Evolutionary conservation across 2,888 invertebrate genomes (phyloP), one percentile per base, ranked within the genome.

Genomic region (Diarsia rubi): DNA sequence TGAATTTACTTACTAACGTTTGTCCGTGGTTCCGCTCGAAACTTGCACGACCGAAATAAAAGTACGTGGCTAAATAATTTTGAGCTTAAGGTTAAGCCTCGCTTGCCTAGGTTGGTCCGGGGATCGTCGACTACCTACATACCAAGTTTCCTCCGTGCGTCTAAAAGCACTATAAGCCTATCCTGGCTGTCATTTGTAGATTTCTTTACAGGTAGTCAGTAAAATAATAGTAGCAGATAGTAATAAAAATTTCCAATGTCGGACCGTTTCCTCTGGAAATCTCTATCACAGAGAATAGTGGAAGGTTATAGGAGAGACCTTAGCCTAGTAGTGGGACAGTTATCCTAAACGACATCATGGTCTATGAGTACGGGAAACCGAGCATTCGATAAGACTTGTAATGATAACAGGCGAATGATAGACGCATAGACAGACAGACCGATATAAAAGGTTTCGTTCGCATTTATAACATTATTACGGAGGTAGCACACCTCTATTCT

Each of bases 1-100:
- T 42, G 8, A 76, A 42, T n/a, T n/a, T n/a, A n/a, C n/a, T n/a
- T n/a, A 62, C 42, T 59, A 37, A 42, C 42, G 42, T n/a, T 60
- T n/a, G 14, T n/a, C 37, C 21, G 37, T n/a, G 60, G 12, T 14
- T 62, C 14, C 8, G n/a, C 19, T 14, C n/a, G 60, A 24, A 27
- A 27, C 11, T 14, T 45, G 3, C 8, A 37, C 37, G 37, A 57
- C 0, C 8, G 57, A 16, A n/a, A 57, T 27, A 16, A 57, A 57
- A 27, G 16, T 24, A 27, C 54, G 14, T 11, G n/a, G 49, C 52
- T 52, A 52, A 52, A 52, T 54, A 54, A 24, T 24, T 12, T 52
- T 14, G 12, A 24, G 14, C 12, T 24, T 54, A 8, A 54, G 14
- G 14, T 45, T 45, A 14, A 45, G 45, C 45, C 16, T 14, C 14